phyloP scores from a whole-genome alignment of 1,140 invertebrate species.

The Trichomalopsis sarcophagae region DNA sequence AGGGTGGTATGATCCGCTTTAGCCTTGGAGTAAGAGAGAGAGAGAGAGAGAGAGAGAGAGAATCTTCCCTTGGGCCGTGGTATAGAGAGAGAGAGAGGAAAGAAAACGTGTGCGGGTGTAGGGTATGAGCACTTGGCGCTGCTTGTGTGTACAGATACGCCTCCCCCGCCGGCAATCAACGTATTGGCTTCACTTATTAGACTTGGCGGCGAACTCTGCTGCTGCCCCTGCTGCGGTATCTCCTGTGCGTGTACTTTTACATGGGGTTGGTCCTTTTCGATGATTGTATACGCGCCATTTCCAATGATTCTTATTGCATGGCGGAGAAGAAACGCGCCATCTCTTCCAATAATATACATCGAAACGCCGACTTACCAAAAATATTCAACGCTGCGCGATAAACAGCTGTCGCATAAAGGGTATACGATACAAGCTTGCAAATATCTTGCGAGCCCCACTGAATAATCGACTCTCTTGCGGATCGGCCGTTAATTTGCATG shows the following conservation, averaged over 20 bases:
- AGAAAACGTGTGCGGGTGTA: neutral
- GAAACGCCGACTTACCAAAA: slow-evolving; percentile 1
- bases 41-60: neutral
- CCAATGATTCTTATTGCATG: slow-evolving; percentile 5
- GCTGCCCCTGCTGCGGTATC: neutral
- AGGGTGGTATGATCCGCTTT: slow-evolving; percentile 62
- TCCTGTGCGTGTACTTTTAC: neutral
- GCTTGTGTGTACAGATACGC: neutral
- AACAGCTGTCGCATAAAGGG: neutral
- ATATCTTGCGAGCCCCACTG: neutral
- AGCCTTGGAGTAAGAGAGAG: slow-evolving; percentile 8
- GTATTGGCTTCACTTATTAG: slow-evolving; percentile 69
- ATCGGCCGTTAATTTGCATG: slow-evolving; percentile 46
- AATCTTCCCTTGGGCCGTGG: slow-evolving; percentile 26
- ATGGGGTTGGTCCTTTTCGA: neutral
- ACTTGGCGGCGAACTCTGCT: slow-evolving; percentile 61
- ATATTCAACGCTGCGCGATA: slow-evolving; percentile 7
- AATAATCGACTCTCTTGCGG: neutral
- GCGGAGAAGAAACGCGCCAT: neutral
- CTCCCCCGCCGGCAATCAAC: slow-evolving; percentile 64
- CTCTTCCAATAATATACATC: no score
- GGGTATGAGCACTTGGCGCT: neutral
- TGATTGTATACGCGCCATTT: slow-evolving; percentile 19
- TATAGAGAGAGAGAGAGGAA: slow-evolving; percentile 5
- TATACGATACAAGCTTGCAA: no score